phyloP scores from a whole-genome alignment of 2,797 vertebrate genomes.

The Crypturellus tataupa region DNA sequence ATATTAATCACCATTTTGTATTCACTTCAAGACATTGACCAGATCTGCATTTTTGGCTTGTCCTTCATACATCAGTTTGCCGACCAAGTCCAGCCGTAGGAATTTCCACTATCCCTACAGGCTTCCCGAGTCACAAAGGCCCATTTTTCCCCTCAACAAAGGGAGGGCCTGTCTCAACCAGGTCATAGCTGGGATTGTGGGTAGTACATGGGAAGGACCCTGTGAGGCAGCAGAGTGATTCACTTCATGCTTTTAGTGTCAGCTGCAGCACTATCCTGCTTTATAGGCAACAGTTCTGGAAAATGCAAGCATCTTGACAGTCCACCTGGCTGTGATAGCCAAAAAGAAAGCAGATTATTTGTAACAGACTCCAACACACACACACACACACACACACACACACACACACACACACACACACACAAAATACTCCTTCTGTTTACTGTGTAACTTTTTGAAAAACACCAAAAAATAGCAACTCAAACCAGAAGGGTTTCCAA shows the following conservation, averaged over 20 bases:
- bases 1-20: no score
- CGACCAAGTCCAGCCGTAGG: background rate
- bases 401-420: background rate
- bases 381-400: background rate
- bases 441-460: background rate
- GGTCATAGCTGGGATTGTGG: fast-evolving
- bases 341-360: constrained; percentile 18
- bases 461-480: background rate
- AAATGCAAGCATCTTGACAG: background rate
- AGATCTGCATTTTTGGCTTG: no score
- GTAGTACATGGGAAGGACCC: background rate
- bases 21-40: no score
- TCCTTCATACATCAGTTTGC: no score
- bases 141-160: background rate
- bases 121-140: background rate
- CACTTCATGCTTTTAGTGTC: fast-evolving
- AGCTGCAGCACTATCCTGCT: background rate
- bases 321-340: background rate
- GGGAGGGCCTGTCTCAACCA: background rate
- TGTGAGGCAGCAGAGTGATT: background rate
- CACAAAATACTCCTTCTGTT: constrained; percentile 6
- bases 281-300: background rate
- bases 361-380: background rate
- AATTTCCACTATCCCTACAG: fast-evolving
- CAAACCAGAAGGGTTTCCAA: background rate